Conservation (phyloP, 2,797 vertebrate species). For the Phataginus tetradactyla region DNA sequence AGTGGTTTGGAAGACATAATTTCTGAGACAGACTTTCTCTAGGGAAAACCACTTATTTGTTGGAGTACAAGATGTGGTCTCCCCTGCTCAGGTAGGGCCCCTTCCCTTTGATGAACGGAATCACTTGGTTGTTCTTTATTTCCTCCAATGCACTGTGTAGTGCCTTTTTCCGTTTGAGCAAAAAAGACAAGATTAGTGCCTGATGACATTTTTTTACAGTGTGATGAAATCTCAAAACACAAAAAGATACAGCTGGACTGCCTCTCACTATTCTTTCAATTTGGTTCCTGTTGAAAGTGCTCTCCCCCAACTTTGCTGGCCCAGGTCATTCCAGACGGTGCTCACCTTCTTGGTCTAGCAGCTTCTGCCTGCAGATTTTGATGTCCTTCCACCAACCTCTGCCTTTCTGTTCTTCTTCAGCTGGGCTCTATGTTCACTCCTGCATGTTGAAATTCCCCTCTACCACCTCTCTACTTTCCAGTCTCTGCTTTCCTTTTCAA, state of each 20-base stretch:
- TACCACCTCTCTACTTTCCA: neutral
- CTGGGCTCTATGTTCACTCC: neutral
- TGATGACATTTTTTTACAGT: neutral
- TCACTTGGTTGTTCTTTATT: neutral
- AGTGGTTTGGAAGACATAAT: neutral
- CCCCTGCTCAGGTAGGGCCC: neutral
- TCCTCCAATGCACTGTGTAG: neutral
- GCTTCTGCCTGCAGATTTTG: neutral
- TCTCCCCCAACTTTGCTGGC: neutral
- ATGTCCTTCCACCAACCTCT: neutral
- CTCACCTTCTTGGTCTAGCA: neutral
- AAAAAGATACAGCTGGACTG: neutral
- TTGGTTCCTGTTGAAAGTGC: neutral
- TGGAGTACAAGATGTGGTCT: neutral
- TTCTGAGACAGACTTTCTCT: neutral
- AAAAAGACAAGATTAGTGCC: neutral
- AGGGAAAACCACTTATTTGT: neutral
- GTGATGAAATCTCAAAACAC: neutral
- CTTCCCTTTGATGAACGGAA: neutral
- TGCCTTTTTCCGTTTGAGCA: neutral
- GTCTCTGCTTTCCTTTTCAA: slow-evolving; percentile 1
- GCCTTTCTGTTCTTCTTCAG: neutral
- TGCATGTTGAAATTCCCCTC: neutral
- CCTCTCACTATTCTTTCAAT: neutral
- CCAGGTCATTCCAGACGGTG: neutral